Evolutionary conservation across 2,797 vertebrate genomes (phyloP).

Genomic region (Calcarius lapponicus): DNA sequence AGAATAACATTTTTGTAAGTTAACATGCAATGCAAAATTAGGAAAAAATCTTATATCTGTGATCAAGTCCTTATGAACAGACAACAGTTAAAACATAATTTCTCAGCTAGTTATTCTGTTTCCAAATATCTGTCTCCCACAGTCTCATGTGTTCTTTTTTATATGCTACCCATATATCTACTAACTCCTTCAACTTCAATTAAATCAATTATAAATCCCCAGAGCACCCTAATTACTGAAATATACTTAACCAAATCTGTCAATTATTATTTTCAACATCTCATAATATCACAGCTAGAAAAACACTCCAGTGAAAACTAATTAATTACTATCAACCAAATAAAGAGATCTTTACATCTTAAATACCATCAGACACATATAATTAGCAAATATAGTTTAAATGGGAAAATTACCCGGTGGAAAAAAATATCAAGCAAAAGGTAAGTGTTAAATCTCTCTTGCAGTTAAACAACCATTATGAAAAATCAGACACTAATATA

Average conservation of each 20-base stretch:
- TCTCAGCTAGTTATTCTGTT: background rate
- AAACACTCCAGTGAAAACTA: slow-evolving; percentile 62
- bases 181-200: slow-evolving; percentile 42
- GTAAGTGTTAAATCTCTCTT: background rate
- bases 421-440: background rate
- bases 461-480: background rate
- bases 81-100: background rate
- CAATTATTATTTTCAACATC: slow-evolving; percentile 62
- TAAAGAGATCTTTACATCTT: slow-evolving; percentile 28
- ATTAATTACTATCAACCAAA: slow-evolving; percentile 64
- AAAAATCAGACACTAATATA: background rate
- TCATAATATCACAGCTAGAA: slow-evolving; percentile 50
- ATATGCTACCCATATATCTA: slow-evolving; percentile 40
- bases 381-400: slow-evolving; percentile 31
- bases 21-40: background rate
- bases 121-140: background rate
- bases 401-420: background rate
- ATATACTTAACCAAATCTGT: slow-evolving; percentile 58
- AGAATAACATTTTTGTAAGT: background rate
- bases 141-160: background rate
- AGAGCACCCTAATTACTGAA: slow-evolving; percentile 47
- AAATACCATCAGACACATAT: background rate
- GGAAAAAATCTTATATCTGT: background rate
- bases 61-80: background rate
- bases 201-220: slow-evolving; percentile 68